Conservation (phyloP, 2,888 invertebrate species). For the Shargacucullia verbasci region DNA sequence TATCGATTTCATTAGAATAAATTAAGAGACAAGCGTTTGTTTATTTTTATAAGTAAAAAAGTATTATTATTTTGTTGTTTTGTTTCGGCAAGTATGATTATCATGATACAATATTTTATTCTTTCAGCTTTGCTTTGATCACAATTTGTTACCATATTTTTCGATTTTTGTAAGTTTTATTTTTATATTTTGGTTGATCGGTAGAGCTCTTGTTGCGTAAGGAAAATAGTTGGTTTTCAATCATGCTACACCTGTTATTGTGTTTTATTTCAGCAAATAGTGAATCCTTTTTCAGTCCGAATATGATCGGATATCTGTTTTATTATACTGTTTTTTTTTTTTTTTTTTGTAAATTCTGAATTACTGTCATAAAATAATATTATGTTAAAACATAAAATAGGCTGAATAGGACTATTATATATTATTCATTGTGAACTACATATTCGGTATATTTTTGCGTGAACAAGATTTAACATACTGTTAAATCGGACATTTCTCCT, state of each 20-base stretch:
- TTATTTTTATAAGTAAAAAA: constrained; percentile 52
- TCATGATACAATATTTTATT: constrained; percentile 48
- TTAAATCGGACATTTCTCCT: not conserved
- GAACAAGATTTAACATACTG: no score
- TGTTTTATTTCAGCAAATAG: no score
- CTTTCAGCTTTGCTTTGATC: constrained; percentile 45
- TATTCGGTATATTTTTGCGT: no score
- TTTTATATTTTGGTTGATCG: constrained; percentile 39
- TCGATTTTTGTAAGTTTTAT: constrained; percentile 18
- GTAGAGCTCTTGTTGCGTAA: constrained; percentile 43
- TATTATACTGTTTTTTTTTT: no score
- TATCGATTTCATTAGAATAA: constrained; percentile 14
- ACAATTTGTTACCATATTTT: constrained; percentile 58
- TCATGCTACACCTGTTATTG: no score
- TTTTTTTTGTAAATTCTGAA: no score
- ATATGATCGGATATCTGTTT: no score
- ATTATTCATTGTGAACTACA: no score
- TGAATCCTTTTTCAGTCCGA: no score
- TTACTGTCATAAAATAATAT: no score
- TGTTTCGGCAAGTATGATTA: constrained; percentile 38
- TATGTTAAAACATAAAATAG: no score
- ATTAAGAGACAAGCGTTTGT: constrained; percentile 36
- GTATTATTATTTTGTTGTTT: constrained; percentile 47
- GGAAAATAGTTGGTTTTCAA: not conserved
- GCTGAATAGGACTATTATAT: no score